Evolutionary conservation across 2,797 vertebrate species (phyloP), one percentile per base, ranked within the genome.

Genomic region (Malurus leucopterus): DNA sequence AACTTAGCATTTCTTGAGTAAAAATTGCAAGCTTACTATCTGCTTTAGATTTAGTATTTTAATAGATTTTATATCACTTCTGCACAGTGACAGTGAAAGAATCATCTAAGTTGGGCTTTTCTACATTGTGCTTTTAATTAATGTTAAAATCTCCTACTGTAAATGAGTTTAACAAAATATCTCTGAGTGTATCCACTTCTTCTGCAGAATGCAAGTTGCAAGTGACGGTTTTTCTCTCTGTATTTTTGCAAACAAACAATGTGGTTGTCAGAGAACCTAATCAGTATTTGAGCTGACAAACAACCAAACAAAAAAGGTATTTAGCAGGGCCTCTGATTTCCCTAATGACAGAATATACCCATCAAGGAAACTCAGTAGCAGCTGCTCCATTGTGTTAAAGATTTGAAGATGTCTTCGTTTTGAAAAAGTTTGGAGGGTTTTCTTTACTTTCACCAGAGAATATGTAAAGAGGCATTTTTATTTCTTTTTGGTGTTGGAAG

Each of bases 251-350:
- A 93, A 90, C 44, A 95, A 95, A 92, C 87, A 93, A 86, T 86
- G 92, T 57, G 78, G 86, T 96, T 94, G 72, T 92, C 85, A 95
- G 85, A 86, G 86, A 94, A 94, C 63, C 90, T 88, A 92, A 95
- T 96, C 90, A 94, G 82, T 92, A 78, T 92, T 77, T 88, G 88
- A 90, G 76, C 80, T 93, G 65, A 91, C 82, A 94, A 96, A 94
- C 91, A 88, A 94, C 77, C 67, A 91, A 87, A 95, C 87, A 92
- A 88, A 93, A 95, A 94, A 90, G 58, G 40, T 91, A 91, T 93
- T 95, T 96, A 94, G 84, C 95, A 95, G 88, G 73, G 75, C 94
- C 78, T 93, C 90, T 95, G 86, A 95, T 96, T 96, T 96, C 92
- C 92, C 94, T 93, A 95, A 95, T 96, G 88, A 78, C 80, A 94